These are phyloP conservation scores for Rhyzopertha dominica DNA, from an alignment of 1,140 invertebrate genomes.

Conservation along the genomic window DNA sequence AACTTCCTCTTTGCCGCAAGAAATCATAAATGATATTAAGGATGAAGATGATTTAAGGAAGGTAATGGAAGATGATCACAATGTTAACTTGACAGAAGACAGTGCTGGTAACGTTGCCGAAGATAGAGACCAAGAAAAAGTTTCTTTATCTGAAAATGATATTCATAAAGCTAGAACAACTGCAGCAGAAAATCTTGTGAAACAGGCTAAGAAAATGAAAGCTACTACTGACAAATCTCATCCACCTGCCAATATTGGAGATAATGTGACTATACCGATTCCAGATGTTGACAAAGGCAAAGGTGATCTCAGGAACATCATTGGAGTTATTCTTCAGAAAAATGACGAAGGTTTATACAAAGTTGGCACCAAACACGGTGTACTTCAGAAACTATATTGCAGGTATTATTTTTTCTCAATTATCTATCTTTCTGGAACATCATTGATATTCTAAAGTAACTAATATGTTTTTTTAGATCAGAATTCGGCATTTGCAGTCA, in stretches of 20 bases:
- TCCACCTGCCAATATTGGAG: constrained; percentile 19
- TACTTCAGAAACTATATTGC: too few relatives aligned
- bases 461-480: too few relatives aligned
- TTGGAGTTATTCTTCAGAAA: too few relatives aligned
- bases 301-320: too few relatives aligned
- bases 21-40: constrained; percentile 12
- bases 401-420: too few relatives aligned
- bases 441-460: too few relatives aligned
- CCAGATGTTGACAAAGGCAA: too few relatives aligned
- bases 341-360: too few relatives aligned
- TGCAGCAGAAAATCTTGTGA: constrained; percentile 13
- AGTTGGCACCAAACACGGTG: too few relatives aligned
- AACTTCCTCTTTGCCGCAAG: constrained; percentile 15
- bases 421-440: too few relatives aligned
- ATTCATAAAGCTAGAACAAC: constrained; percentile 3
- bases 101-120: constrained; percentile 13
- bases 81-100: constrained; percentile 5
- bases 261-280: constrained; percentile 19
- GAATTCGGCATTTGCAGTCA: too few relatives aligned
- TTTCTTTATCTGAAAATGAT: too few relatives aligned
- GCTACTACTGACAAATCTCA: constrained; percentile 13
- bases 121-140: constrained; percentile 6
- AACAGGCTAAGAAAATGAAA: constrained; percentile 21
- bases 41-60: constrained; percentile 17
- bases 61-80: constrained; percentile 9